These are phyloP conservation scores for Clamator glandarius DNA, from an alignment of 2,797 vertebrate species.

Conservation along the genomic window DNA sequence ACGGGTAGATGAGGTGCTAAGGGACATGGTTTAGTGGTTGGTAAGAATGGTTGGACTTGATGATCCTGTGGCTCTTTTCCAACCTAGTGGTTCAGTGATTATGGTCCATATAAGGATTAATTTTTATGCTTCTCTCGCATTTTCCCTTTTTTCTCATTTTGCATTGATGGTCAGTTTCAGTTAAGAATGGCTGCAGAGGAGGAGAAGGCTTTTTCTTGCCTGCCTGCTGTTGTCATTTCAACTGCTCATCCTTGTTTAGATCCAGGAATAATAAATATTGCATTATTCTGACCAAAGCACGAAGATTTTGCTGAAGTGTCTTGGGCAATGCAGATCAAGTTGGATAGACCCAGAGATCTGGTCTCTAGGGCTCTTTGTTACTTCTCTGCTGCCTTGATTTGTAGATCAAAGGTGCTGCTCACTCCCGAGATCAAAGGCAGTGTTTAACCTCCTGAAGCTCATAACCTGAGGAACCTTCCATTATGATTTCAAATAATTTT, in stretches of 20 bases:
- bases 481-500: constrained; percentile 52
- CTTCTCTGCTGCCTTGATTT: constrained; percentile 53
- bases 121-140: not conserved
- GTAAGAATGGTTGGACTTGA: too few species aligned
- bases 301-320: constrained; percentile 8
- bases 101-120: not conserved
- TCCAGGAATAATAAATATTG: not conserved
- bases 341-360: not conserved
- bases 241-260: not conserved
- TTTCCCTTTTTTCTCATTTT: not conserved
- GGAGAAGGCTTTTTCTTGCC: not conserved
- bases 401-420: constrained; percentile 66
- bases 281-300: constrained; percentile 1
- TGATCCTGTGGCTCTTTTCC: too few species aligned
- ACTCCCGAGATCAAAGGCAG: constrained; percentile 57
- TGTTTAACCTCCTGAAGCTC: constrained; percentile 69
- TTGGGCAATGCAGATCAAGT: constrained; percentile 39
- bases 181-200: not conserved
- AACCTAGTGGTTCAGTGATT: not conserved
- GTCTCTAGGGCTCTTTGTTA: not conserved
- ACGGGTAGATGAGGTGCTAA: too few species aligned
- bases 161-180: not conserved
- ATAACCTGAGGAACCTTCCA: constrained; percentile 41
- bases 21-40: too few species aligned
- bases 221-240: not conserved